Evolutionary conservation across 2,113 vertebrate genomes (phyloP).

Genomic region (Meriones unguiculatus): DNA sequence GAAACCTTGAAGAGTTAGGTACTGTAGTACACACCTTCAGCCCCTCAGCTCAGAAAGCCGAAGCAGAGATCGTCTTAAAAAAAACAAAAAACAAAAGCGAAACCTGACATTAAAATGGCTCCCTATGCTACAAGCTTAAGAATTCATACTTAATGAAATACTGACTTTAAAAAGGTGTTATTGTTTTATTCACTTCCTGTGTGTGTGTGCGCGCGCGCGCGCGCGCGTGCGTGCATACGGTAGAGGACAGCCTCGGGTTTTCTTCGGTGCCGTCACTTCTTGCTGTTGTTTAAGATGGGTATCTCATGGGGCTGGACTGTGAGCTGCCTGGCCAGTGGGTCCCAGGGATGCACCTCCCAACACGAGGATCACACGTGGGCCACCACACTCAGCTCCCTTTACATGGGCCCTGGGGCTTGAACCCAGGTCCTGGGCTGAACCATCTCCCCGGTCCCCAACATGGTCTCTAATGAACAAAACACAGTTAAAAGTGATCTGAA

Average conservation of each 20-base stretch:
- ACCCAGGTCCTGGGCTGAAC: not conserved
- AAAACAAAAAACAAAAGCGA: not conserved
- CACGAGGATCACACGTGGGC: not conserved
- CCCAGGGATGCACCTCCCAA: not conserved
- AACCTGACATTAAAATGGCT: not conserved
- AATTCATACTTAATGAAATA: not conserved
- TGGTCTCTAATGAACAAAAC: constrained; percentile 20
- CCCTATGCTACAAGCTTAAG: not conserved
- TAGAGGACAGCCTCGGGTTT: not conserved
- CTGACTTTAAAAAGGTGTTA: not conserved
- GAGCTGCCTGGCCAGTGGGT: not conserved
- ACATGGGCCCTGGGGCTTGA: not conserved
- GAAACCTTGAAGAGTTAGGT: not conserved
- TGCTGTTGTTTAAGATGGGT: not conserved
- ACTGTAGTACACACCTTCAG: not conserved
- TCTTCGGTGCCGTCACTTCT: not conserved
- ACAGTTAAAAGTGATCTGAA: constrained; percentile 4
- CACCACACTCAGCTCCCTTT: not conserved
- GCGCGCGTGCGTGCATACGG: not conserved
- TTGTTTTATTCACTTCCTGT: not conserved
- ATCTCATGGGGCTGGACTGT: too few relatives aligned
- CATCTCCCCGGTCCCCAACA: not conserved
- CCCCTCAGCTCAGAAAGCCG: not conserved
- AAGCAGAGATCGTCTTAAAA: not conserved
- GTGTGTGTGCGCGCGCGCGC: not conserved